Evolutionary conservation across 1,140 invertebrate species (phyloP).

Genomic region (Drosophila subobscura): DNA sequence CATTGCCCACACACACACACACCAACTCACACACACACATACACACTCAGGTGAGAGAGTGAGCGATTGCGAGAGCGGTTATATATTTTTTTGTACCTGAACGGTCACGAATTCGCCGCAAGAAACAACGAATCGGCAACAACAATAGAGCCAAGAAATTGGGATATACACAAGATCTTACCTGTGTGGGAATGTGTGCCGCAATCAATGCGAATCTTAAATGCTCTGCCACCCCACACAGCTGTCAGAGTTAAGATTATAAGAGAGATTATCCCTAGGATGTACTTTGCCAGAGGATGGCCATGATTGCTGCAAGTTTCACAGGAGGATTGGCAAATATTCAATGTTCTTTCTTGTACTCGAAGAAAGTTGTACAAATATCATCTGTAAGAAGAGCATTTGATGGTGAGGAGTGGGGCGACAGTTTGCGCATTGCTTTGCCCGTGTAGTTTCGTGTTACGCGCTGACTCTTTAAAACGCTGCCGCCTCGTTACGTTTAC

Average conservation of each 20-base stretch:
- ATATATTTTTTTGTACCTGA: slow-evolving; percentile 42
- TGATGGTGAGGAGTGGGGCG: neutral
- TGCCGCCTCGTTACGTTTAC: slow-evolving; percentile 35
- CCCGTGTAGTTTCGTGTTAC: slow-evolving; percentile 46
- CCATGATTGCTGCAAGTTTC: neutral
- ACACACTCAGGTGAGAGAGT: slow-evolving; percentile 23
- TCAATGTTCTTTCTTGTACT: no score
- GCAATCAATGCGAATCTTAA: slow-evolving; percentile 51
- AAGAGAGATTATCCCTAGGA: slow-evolving; percentile 35
- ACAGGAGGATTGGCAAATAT: no score
- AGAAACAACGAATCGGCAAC: slow-evolving; percentile 38
- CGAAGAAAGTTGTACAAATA: neutral
- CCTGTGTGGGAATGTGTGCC: slow-evolving; percentile 35
- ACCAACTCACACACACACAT: slow-evolving; percentile 32
- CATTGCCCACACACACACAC: slow-evolving; percentile 58
- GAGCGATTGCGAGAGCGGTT: slow-evolving; percentile 20
- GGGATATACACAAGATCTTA: slow-evolving; percentile 72
- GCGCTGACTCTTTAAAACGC: slow-evolving; percentile 56
- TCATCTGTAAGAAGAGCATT: slow-evolving; percentile 34
- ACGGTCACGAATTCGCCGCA: slow-evolving; percentile 59
- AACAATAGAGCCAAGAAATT: slow-evolving; percentile 56
- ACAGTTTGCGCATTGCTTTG: slow-evolving; percentile 14
- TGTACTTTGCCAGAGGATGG: slow-evolving; percentile 10
- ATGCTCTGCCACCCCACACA: slow-evolving; percentile 49
- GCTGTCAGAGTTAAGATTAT: slow-evolving; percentile 48